phyloP scores from a whole-genome alignment of 2,888 invertebrate species.

The Melolontha melolontha region DNA sequence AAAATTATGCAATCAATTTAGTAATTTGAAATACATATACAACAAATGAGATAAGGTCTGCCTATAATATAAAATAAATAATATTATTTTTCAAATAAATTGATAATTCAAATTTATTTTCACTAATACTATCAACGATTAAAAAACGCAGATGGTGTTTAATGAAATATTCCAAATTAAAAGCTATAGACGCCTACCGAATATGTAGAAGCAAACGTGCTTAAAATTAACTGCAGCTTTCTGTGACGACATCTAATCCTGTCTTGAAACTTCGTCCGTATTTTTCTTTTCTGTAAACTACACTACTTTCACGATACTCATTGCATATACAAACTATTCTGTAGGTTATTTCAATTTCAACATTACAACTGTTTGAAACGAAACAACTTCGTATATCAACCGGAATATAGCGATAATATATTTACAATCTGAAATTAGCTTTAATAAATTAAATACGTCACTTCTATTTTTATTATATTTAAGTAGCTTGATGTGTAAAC shows the following conservation, averaged over 20 bases:
- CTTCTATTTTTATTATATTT: too few relatives aligned
- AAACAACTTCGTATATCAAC: constrained; percentile 14
- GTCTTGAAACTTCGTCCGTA: too few relatives aligned
- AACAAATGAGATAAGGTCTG: too few relatives aligned
- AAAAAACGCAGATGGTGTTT: constrained; percentile 18
- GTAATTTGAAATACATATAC: neutral
- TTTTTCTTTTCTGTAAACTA: constrained; percentile 4
- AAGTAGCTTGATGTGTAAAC: too few relatives aligned
- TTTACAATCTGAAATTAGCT: too few relatives aligned
- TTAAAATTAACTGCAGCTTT: too few relatives aligned
- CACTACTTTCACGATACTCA: constrained; percentile 18
- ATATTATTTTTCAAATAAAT: too few relatives aligned
- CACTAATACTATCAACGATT: too few relatives aligned
- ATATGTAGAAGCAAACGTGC: constrained; percentile 22
- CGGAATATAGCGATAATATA: neutral
- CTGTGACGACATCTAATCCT: too few relatives aligned
- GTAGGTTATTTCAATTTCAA: constrained; percentile 35
- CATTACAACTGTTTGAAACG: constrained; percentile 19
- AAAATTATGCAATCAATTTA: constrained; percentile 30
- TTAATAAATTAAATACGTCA: too few relatives aligned
- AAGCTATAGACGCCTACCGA: constrained; percentile 25
- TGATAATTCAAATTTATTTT: too few relatives aligned
- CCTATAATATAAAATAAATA: too few relatives aligned
- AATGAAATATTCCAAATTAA: constrained; percentile 4
- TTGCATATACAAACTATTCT: constrained; percentile 18